Evolutionary conservation across 1,140 invertebrate genomes (phyloP), one percentile per base, ranked within the genome.

Genomic region (Sinonovacula constricta): DNA sequence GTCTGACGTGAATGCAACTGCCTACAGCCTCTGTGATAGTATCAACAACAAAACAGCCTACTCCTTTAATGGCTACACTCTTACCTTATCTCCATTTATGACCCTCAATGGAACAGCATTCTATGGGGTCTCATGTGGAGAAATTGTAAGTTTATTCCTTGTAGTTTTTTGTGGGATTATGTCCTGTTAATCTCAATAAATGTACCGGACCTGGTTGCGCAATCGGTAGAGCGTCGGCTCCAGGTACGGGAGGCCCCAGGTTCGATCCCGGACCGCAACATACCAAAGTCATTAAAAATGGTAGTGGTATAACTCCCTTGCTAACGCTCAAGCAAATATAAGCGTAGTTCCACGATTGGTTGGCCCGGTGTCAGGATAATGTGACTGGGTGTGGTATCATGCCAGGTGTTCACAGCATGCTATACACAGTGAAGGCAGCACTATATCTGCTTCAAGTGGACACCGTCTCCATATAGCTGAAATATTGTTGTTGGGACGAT

Each of bases 61-160:
- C 69, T 28, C 2, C 31, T 71, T 60, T 18, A 22, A 59, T n/a
- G 33, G 33, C 56, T 31, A 31, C 22, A 59, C 53, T 14, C 31
- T 71, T 7, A 22, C 15, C 28, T 12, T 60, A 12, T 56, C 56
- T 12, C 57, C 69, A 18, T 71, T 45, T 34, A 57, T 71, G 69
- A 39, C 57, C 1, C 34, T 71, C 3, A 59, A 71, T 39, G 56
- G 36, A 7, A 30, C 12, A 1, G 30, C 34, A 15, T 71, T 39
- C 54, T 71, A 71, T 31, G 69, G 69, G 22, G 69, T 71, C 28
- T 56, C 33, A 28, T 71, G 69, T 60, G 69, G 69, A 39, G 49
- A 53, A 53, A 51, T 69, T 26, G 66, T 54, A 69, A 54, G 66
- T n/a, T 26, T 4, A 28, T 31, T 69, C 10, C 22, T 57, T 57